Evolutionary conservation across 2,797 vertebrate species (phyloP).

Genomic region (Onychomys leucogaster): DNA sequence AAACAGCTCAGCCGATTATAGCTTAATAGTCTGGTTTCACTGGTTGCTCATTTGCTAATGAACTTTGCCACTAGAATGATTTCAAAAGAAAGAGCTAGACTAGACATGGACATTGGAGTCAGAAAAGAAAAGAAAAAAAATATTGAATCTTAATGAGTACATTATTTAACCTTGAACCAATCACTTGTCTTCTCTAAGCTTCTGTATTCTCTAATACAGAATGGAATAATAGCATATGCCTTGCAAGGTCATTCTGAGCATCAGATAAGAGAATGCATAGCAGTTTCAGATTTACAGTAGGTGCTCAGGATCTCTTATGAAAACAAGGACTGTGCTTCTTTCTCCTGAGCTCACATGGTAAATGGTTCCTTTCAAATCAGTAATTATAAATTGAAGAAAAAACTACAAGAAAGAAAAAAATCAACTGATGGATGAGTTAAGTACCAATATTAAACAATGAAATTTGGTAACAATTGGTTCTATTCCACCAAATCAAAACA

Average conservation of each 20-base stretch:
- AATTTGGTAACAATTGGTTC: constrained; percentile 8
- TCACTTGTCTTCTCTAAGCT: constrained; percentile 12
- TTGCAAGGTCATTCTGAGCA: not conserved
- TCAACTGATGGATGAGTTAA: not conserved
- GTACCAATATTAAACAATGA: not conserved
- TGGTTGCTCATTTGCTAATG: constrained; percentile 18
- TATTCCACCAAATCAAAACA: not conserved
- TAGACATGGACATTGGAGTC: not conserved
- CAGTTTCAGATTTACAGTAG: not conserved
- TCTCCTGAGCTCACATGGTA: not conserved
- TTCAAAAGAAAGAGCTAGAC: not conserved
- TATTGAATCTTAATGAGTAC: not conserved
- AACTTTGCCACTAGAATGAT: not conserved
- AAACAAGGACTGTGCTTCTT: not conserved
- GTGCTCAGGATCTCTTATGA: not conserved
- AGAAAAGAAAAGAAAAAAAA: not conserved
- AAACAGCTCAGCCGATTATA: constrained; percentile 21
- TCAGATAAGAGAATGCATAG: not conserved
- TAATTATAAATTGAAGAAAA: constrained; percentile 49
- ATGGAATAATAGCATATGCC: not conserved
- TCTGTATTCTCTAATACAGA: constrained; percentile 52
- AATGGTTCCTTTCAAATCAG: constrained; percentile 18
- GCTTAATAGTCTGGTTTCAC: not conserved
- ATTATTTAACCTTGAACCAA: constrained; percentile 64
- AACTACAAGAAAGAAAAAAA: not conserved